Evolutionary conservation across 92 coral and sea anemone genomes (phyloP).

Genomic region (Plumapathes pennacea): DNA sequence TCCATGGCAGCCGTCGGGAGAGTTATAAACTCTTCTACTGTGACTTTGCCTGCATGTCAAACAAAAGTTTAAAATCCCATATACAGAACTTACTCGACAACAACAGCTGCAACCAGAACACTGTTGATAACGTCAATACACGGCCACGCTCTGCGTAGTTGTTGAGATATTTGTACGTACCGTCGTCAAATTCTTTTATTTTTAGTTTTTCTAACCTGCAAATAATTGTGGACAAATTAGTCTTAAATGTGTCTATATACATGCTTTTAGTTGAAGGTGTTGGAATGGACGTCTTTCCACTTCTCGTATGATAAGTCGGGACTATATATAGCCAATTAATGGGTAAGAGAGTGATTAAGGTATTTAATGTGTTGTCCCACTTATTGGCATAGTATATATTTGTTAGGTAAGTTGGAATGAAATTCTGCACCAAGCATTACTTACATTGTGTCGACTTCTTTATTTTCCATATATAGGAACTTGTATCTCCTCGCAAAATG

Average conservation of each 20-base stretch:
- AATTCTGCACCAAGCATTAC: no score
- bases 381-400: no score
- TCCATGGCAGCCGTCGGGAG: slow-evolving; percentile 95
- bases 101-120: neutral
- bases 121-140: neutral
- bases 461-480: slow-evolving; percentile 69
- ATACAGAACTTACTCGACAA: neutral
- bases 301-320: no score
- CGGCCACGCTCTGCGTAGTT: neutral
- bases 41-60: slow-evolving; percentile 61
- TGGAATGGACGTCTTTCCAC: no score
- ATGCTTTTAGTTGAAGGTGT: no score
- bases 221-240: neutral
- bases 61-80: neutral
- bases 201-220: slow-evolving; percentile 55
- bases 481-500: slow-evolving; percentile 69
- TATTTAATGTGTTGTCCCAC: no score
- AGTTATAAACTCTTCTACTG: slow-evolving; percentile 58
- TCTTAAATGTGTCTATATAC: no score
- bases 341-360: no score
- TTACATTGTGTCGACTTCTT: slow-evolving; percentile 86
- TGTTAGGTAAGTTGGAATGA: no score
- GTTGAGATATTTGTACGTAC: slow-evolving; percentile 54
- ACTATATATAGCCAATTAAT: no score
- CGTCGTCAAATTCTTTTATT: slow-evolving; percentile 67